Evolutionary conservation across 1,140 invertebrate genomes (phyloP), one percentile per base, ranked within the genome.

Genomic region (Bicyclus anynana): DNA sequence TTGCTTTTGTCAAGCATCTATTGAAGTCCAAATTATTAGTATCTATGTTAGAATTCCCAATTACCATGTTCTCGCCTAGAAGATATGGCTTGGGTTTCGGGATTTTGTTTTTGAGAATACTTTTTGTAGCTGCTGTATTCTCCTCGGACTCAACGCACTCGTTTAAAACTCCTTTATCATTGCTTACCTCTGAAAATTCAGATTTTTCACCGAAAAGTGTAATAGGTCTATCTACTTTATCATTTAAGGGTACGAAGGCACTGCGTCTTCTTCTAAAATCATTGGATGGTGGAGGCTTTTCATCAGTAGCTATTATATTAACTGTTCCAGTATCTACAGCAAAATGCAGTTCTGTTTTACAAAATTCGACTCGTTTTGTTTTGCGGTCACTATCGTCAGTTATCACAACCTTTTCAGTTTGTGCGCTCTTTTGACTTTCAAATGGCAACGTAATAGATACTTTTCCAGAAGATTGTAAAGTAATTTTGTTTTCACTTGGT

Each of bases 271-370:
- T 90, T 55, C 95, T 89, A 75, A 95, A 95, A 74, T 94, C 92
- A 74, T 94, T 94, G 1, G 93, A 94, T 5, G 94, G 94, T 16
- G 94, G 95, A 44, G 95, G 94, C 77, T 96, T 96, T 46, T 93
- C 94, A 77, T 95, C 94, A 0, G 94, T 95, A 78, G 95, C 94
- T n/a, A 96, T 94, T 46, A 96, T 95, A 74, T 95, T 95, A 0
- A 96, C 93, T 66, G 92, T 92, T 0, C 95, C 95, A 1, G 94
- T 93, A 71, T 95, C 95, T n/a, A 94, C 93, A 0, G 94, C 93
- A 80, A 96, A 95, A 79, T 96, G 95, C 14, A 96, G 92, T 87
- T 96, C 95, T 0, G 94, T 96, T 88, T 95, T 95, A 74, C 94
- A 94, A 79, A 96, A 96, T 67, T 94, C 94, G 0, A 96, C 95